Percentiles rank a stretch among this genome's conserved stretches.
These are phyloP conservation scores for Lordiphosa clarofinis DNA, from an alignment of 1,140 invertebrate genomes.

Conservation along the genomic window DNA sequence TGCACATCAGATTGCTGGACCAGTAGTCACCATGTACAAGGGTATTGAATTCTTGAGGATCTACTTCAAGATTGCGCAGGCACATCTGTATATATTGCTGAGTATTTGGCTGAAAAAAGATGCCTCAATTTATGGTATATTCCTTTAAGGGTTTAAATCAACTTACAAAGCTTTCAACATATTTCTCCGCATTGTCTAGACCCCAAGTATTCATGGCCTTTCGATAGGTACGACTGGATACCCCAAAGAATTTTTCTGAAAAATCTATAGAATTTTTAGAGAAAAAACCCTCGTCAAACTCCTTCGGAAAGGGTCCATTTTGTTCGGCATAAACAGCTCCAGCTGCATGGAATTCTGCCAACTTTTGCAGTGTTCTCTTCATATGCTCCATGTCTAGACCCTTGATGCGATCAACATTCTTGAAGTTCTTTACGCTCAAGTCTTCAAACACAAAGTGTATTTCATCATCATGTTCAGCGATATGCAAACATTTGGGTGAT, in stretches of 20 bases:
- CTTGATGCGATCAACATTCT: constrained; percentile 78
- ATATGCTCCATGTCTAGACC: constrained; percentile 81
- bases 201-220: constrained; percentile 54
- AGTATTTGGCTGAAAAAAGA: constrained; percentile 23
- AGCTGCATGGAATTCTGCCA: constrained; percentile 82
- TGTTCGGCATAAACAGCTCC: constrained; percentile 63
- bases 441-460: constrained; percentile 65
- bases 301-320: constrained; percentile 31
- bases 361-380: constrained; percentile 79
- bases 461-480: constrained; percentile 17
- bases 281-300: constrained; percentile 51
- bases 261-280: not conserved
- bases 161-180: constrained; percentile 53
- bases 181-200: constrained; percentile 47
- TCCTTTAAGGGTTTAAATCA: not conserved
- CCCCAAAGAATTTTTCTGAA: constrained; percentile 2
- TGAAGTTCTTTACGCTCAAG: constrained; percentile 31
- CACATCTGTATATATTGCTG: constrained; percentile 39
- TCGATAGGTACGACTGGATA: constrained; percentile 20
- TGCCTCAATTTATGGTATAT: not conserved
- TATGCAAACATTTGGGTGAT: constrained; percentile 51
- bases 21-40: constrained; percentile 84
- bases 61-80: constrained; percentile 18
- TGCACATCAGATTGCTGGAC: constrained; percentile 79
- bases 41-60: constrained; percentile 81